phyloP scores from a whole-genome alignment of 92 coral and sea anemone genomes.

The Virgularia gustaviana region DNA sequence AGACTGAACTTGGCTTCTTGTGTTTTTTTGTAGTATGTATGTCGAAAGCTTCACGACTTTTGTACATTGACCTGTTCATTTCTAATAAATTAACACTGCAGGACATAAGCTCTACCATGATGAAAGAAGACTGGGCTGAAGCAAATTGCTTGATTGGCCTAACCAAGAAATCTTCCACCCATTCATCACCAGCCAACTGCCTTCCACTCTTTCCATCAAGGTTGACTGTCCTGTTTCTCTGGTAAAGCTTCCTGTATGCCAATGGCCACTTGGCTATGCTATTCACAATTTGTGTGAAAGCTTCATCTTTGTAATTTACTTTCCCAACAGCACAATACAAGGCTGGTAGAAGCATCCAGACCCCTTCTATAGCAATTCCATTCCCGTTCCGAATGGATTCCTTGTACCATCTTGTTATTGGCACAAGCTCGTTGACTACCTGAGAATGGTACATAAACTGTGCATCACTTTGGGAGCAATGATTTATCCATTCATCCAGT shows the following conservation, averaged over 20 bases:
- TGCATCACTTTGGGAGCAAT: constrained; percentile 11
- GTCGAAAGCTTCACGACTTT: constrained; percentile 44
- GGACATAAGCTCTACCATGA: constrained; percentile 50
- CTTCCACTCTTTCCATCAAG: constrained; percentile 44
- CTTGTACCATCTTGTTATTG: constrained; percentile 53
- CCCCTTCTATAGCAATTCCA: constrained; percentile 52
- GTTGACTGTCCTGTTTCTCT: constrained; percentile 29
- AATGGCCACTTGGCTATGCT: constrained; percentile 27
- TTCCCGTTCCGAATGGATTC: constrained; percentile 52
- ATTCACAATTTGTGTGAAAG: constrained; percentile 17
- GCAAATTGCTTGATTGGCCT: constrained; percentile 46
- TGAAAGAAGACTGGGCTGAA: constrained; percentile 38
- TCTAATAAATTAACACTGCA: constrained; percentile 44
- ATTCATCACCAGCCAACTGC: constrained; percentile 50
- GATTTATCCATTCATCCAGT: constrained; percentile 25
- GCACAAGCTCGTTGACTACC: constrained; percentile 39
- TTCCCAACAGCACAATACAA: not conserved
- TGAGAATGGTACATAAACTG: constrained; percentile 36
- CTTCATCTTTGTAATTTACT: constrained; percentile 16
- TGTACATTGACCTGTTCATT: constrained; percentile 42
- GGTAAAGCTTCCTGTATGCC: constrained; percentile 4
- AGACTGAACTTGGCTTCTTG: constrained; percentile 32
- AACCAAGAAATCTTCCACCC: constrained; percentile 54
- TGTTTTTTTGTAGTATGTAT: constrained; percentile 42
- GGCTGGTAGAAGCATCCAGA: constrained; percentile 19